A percentile compares a stretch with the other conserved stretches of the same genome.
Conservation (phyloP, 2,797 vertebrate genomes). For the Sphenodon punctatus region DNA sequence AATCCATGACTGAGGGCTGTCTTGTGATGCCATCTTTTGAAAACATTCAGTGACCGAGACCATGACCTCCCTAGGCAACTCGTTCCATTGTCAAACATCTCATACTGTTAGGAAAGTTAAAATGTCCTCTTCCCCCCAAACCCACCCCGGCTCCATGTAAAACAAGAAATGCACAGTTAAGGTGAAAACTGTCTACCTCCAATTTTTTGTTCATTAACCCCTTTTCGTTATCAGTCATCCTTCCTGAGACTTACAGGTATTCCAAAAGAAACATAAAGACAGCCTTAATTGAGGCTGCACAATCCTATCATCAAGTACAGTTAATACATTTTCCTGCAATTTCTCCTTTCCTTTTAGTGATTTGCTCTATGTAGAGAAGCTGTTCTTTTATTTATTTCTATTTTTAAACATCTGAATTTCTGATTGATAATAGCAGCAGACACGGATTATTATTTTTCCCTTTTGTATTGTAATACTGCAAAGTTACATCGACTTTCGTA, state of each 20-base stretch:
- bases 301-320: neutral
- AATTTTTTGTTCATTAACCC: too few species aligned
- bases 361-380: neutral
- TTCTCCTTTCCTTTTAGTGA: too few species aligned
- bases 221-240: neutral
- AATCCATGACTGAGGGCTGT: too few species aligned
- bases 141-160: too few species aligned
- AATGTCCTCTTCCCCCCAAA: too few species aligned
- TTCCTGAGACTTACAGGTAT: neutral
- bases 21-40: too few species aligned
- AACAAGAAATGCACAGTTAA: too few species aligned
- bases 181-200: too few species aligned
- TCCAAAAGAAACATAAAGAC: neutral
- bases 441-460: neutral
- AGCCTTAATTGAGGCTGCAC: neutral
- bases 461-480: neutral
- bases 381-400: neutral
- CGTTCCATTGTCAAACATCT: too few species aligned
- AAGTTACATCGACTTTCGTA: neutral
- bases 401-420: neutral
- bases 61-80: too few species aligned
- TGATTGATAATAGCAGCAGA: neutral
- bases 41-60: too few species aligned
- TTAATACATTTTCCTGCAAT: neutral
- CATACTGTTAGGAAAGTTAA: too few species aligned